phyloP scores from a whole-genome alignment of 2,797 vertebrate genomes.

The Manis crassicaudata region DNA sequence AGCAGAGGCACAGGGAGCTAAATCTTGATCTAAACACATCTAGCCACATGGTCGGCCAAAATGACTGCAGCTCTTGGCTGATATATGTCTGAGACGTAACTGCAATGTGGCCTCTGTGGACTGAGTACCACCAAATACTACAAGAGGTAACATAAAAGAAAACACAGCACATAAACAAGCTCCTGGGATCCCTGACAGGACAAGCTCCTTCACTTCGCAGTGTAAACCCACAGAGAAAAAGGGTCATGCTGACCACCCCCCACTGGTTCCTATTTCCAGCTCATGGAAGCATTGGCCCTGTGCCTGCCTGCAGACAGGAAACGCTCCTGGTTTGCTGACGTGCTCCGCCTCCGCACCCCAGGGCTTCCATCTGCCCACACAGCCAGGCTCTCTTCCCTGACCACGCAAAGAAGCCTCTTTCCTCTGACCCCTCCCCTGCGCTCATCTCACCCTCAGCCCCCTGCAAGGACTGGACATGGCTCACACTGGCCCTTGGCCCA shows the following conservation, averaged over 20 bases:
- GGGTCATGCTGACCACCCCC: background rate
- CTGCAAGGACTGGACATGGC: background rate
- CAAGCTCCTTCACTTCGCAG: background rate
- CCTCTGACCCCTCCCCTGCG: background rate
- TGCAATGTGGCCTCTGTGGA: background rate
- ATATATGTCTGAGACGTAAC: background rate
- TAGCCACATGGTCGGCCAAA: background rate
- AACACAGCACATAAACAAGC: background rate
- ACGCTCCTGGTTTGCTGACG: conserved; percentile 58
- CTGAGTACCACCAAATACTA: conserved; percentile 16
- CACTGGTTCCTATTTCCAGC: conserved; percentile 60
- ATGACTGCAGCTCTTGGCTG: background rate
- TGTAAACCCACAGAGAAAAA: conserved; percentile 6
- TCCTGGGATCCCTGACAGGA: background rate
- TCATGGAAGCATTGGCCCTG: conserved; percentile 65
- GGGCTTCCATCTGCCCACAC: conserved; percentile 68
- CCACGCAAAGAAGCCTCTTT: conserved; percentile 11
- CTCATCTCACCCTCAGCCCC: background rate
- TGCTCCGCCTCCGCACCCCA: conserved; percentile 34
- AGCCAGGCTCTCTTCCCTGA: background rate
- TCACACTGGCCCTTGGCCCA: background rate
- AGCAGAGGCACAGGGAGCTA: background rate
- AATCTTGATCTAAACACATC: background rate
- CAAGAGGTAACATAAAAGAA: conserved; percentile 42
- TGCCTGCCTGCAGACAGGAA: conserved; percentile 67